phyloP scores from a whole-genome alignment of 2,113 vertebrate species.

The Esox niger region DNA sequence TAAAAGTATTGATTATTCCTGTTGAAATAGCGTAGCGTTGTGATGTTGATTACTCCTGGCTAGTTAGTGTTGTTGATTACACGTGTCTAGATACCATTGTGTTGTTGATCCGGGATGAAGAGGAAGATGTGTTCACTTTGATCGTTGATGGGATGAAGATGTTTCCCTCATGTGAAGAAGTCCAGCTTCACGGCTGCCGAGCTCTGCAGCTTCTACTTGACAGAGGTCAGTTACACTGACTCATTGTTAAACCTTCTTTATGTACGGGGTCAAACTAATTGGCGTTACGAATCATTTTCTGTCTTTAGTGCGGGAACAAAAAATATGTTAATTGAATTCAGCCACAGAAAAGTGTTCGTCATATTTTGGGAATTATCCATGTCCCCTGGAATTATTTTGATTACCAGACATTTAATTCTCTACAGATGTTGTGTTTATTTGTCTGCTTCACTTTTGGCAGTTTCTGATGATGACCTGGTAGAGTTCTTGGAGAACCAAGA shows the following conservation, averaged over 20 bases:
- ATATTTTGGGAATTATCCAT: too few relatives aligned
- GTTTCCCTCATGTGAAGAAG: conserved; percentile 79
- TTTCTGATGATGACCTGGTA: conserved; percentile 83
- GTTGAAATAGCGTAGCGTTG: too few relatives aligned
- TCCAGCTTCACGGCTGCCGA: conserved; percentile 85
- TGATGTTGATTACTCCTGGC: too few relatives aligned
- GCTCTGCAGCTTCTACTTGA: conserved; percentile 82
- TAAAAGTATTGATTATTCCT: too few relatives aligned
- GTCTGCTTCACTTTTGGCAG: conserved; percentile 55
- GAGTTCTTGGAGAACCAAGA: conserved; percentile 95
- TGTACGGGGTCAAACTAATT: too few relatives aligned
- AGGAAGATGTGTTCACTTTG: conserved; percentile 85
- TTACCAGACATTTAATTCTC: neutral
- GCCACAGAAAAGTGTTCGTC: too few relatives aligned
- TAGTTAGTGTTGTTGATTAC: neutral
- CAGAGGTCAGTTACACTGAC: conserved; percentile 75
- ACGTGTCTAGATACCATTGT: conserved; percentile 41
- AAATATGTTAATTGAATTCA: too few relatives aligned
- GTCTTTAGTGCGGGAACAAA: too few relatives aligned
- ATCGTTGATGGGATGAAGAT: conserved; percentile 84
- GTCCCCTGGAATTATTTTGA: too few relatives aligned
- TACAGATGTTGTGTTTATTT: neutral
- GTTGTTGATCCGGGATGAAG: conserved; percentile 84
- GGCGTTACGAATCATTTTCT: too few relatives aligned
- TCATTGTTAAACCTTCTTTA: too few relatives aligned